Base-by-base conservation (phyloP, 2,888 invertebrate species). In the Chrysolina americana region DNA sequence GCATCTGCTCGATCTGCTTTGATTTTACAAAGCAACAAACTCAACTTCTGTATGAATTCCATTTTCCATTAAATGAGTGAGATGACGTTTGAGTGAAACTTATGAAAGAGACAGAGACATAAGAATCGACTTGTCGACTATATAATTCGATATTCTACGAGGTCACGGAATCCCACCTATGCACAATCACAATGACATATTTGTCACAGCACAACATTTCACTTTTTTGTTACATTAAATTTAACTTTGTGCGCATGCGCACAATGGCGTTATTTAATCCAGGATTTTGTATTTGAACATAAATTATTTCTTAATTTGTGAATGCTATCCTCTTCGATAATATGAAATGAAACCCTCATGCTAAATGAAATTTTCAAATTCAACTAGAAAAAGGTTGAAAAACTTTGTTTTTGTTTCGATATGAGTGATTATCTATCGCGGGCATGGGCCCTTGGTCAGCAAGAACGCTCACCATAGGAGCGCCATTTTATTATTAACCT, bases 401-500 rank as follows among this genome's bases (percentile, higher is more conserved):
- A 36, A 36, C 47, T 47, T 47, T 15, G 47, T 15, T 9, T 59
- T 36, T 23, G 28, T 1, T 59, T n/a, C n/a, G 10, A 17, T n/a
- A 28, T 36, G 59, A 59, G 15, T 59, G 59, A 28, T 28, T 23
- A 21, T 13, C 19, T 53, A 21, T 1, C 8, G n/a, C 23, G 15
- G 15, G 36, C 23, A 36, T 59, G 13, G 28, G 59, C 59, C 56
- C 65, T 65, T 70, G 70, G 44, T 65, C 70, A 62, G 48, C 44
- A 65, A n/a, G 68, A 68, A 17, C 53, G 53, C 41, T 72, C 41
- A 47, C 53, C 41, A 70, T 50, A 74, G 80, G 81, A 85, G 84
- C 87, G 87, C 87, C 87, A 88, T 88, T 87, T 87, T 87, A 86
- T 83, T 88, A 87, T 83, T 88, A 87, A 87, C 87, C 87, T 87